phyloP scores from a whole-genome alignment of 2,113 vertebrate species.

The Raja brachyura region DNA sequence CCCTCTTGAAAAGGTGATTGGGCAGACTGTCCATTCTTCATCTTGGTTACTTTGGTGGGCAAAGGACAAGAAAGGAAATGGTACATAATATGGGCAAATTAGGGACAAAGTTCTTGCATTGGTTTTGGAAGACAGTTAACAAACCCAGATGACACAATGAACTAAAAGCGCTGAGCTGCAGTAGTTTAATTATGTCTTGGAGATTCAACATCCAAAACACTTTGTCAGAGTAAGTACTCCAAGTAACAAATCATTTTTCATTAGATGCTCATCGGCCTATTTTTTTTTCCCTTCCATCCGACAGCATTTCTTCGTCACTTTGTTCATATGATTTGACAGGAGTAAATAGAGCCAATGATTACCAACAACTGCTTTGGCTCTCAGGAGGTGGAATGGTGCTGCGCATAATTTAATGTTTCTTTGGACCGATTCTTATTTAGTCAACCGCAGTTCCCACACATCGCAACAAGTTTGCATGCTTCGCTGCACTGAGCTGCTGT shows the following conservation, averaged over 20 bases:
- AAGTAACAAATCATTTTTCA: neutral
- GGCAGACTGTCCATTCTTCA: neutral
- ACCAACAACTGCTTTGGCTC: neutral
- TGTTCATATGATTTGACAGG: constrained; percentile 7
- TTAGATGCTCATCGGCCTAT: neutral
- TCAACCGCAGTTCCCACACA: neutral
- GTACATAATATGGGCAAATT: neutral
- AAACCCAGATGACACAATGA: neutral
- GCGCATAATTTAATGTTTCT: neutral
- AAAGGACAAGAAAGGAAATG: neutral
- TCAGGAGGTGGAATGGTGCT: neutral
- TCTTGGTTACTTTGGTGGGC: neutral
- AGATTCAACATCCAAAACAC: neutral
- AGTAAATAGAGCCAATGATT: neutral
- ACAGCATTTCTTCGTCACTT: neutral
- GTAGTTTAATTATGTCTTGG: neutral
- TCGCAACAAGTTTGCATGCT: neutral
- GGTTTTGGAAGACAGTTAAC: neutral
- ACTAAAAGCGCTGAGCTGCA: neutral
- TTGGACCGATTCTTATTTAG: constrained; percentile 14
- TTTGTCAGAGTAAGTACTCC: neutral
- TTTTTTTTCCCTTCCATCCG: neutral
- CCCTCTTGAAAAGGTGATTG: neutral
- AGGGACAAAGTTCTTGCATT: neutral
- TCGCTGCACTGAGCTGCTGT: neutral